Evolutionary conservation across 2,888 invertebrate genomes (phyloP), one percentile per base, ranked within the genome.

Genomic region (Clunio marinus): DNA sequence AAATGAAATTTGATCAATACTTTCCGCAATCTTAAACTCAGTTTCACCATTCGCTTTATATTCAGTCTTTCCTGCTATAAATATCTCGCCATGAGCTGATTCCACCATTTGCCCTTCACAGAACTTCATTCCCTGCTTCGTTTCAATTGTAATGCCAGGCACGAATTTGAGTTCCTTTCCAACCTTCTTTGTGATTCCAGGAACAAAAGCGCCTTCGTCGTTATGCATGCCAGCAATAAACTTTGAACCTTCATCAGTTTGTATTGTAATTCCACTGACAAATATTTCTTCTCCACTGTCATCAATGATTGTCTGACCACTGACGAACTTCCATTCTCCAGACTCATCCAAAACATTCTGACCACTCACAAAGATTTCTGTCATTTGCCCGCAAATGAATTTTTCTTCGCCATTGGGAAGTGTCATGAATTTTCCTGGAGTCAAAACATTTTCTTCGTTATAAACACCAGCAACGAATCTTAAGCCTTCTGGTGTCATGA

Each of bases 211-310:
- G 22, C 79, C 79, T 8, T 79, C 74, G 4, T 78, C 75, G 3
- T 84, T 79, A 66, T 84, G 83, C 75, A 86, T 86, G 1, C 88
- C 88, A 0, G 87, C 84, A 45, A 87, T 80, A 74, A 87, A 87
- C 72, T 83, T 83, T 1, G 83, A 77, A 1, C 86, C 86, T 73
- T 84, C 84, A 2, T 82, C 80, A 10, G 86, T 86, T 32, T 83
- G 77, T 70, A 87, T 77, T 0, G 85, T 86, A 71, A 85, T 84
- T 20, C 87, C 87, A 62, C 86, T 84, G 37, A 87, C 78, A 72
- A 87, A 87, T 24, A 80, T 70, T 70, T 81, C 81, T 70, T 81
- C 78, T 25, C 80, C 81, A 69, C 78, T 80, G 69, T 85, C 83
- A 72, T 83, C 83, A 71, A 81, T 80, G 59, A 84, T 73, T 25